Evolutionary conservation across 2,888 invertebrate genomes (phyloP), one percentile per base, ranked within the genome.

Genomic region (Allophyes oxyacanthae): DNA sequence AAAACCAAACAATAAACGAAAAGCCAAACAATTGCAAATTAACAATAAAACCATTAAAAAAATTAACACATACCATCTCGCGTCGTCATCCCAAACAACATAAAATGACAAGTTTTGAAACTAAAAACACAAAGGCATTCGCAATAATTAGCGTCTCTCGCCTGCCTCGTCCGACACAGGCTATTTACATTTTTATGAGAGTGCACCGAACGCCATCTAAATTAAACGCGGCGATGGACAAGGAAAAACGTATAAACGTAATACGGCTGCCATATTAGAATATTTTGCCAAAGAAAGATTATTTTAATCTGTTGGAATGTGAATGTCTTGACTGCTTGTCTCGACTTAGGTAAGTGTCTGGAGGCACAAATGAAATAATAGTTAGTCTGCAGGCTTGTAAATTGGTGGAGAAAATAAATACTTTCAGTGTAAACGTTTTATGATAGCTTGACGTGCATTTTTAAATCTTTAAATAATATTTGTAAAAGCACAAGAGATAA

Each of bases 101-200:
- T 37, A 41, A 66, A 63, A 57, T 26, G 25, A 50, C 41, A 54
- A 67, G 13, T 32, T 49, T 57, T 33, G 32, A 56, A 66, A 55
- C 46, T 43, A 48, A 61, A 65, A 72, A 56, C 49, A 71, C 52
- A 62, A 33, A 40, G 26, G 20, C 63, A 72, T 66, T 71, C 51
- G 54, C 52, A 49, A 75, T 73, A 72, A 73, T 73, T 73, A 68
- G 62, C 64, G 54, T 61, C 55, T 28, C 20, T 20, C 4, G 41
- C 72, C 33, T 51, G 36, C 64, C 14, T 38, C n/a, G 34, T 42
- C 30, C 46, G 53, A 8, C 44, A 41, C 44, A 46, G 44, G 59
- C 53, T 70, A 85, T 85, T 85, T 83, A 79, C 85, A 85, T 85
- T 84, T 85, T 85, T 83, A 85, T 83, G 81, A 83, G 79, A 81